A percentile compares a stretch with the other conserved stretches of the same genome.
These are phyloP conservation scores for Drosophila oshimai DNA, from an alignment of 1,140 invertebrate species.

Conservation along the genomic window DNA sequence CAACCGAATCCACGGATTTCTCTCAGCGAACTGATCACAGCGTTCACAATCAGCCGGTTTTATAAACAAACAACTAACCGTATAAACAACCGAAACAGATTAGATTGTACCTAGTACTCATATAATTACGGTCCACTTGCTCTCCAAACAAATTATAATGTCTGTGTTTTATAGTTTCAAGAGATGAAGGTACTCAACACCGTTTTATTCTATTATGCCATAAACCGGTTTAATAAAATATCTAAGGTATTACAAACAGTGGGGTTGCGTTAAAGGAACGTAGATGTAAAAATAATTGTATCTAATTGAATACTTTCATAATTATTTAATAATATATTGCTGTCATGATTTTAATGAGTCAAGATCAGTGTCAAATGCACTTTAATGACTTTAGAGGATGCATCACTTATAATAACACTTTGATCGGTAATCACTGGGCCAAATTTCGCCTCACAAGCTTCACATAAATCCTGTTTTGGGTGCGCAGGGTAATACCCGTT, in stretches of 20 bases:
- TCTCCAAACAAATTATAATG: neutral
- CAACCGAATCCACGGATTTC: neutral
- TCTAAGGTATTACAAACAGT: neutral
- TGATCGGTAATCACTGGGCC: neutral
- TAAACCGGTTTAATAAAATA: neutral
- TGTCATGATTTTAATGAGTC: no score
- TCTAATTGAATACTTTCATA: no score
- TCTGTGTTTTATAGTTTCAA: neutral
- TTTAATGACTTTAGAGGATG: neutral
- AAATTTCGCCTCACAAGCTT: conserved; percentile 45
- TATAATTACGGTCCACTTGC: neutral
- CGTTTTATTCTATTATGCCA: neutral
- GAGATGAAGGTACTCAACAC: neutral
- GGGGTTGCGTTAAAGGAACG: no score
- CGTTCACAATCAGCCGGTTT: neutral
- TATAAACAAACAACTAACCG: neutral
- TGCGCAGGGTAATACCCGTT: conserved; percentile 60
- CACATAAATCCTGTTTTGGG: conserved; percentile 53
- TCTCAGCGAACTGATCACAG: neutral
- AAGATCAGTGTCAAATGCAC: neutral
- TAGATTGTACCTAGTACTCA: neutral
- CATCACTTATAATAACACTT: neutral
- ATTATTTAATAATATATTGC: no score
- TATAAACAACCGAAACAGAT: neutral
- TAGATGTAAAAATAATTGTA: no score